Evolutionary conservation across 2,888 invertebrate species (phyloP).

Genomic region (Liposcelis brunnea): DNA sequence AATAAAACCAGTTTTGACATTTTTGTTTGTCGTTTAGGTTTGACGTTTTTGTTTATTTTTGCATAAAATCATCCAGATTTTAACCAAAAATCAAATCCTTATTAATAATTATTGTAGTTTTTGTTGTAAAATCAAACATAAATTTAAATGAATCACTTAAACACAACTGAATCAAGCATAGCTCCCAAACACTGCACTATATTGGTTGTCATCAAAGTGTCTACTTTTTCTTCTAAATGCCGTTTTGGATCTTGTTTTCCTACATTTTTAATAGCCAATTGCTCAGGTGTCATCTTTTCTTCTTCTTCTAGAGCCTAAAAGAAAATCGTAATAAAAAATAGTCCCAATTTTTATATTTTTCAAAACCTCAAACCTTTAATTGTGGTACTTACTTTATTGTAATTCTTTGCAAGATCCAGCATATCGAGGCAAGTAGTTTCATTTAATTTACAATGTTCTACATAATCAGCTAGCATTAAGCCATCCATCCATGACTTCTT

Average conservation of each 20-base stretch:
- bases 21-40: too few relatives aligned
- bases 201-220: constrained; percentile 89
- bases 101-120: too few relatives aligned
- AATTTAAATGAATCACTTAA: constrained; percentile 46
- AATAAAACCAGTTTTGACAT: too few relatives aligned
- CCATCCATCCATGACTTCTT: constrained; percentile 99
- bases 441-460: constrained; percentile 83
- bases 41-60: too few relatives aligned
- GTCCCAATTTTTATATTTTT: too few relatives aligned
- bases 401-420: constrained; percentile 93
- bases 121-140: too few relatives aligned
- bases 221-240: constrained; percentile 97
- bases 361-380: too few relatives aligned
- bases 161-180: constrained; percentile 84
- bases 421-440: constrained; percentile 90
- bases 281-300: constrained; percentile 98
- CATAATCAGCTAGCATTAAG: constrained; percentile 74
- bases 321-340: constrained; percentile 10
- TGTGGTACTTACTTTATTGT: constrained; percentile 74
- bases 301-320: constrained; percentile 84
- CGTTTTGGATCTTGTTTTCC: constrained; percentile 98
- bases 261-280: constrained; percentile 97
- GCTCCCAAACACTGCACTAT: constrained; percentile 96
- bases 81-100: too few relatives aligned
- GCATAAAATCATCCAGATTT: too few relatives aligned